These are phyloP conservation scores for Aspidiotus rigidus DNA, from an alignment of 2,888 invertebrate species.

Conservation along the genomic window DNA sequence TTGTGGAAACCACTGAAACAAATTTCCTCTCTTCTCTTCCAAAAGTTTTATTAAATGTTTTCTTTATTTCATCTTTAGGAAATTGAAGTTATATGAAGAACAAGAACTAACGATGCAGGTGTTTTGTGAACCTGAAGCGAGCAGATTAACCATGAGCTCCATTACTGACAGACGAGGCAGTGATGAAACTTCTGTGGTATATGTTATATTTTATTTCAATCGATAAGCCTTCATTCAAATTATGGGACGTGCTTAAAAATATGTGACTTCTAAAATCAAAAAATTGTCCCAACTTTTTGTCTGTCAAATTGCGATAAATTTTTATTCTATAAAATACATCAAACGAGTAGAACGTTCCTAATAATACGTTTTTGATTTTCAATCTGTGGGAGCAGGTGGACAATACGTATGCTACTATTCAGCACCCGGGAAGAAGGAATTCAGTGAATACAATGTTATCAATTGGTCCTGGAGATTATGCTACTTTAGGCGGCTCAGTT, in stretches of 20 bases:
- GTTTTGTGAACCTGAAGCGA: conserved; percentile 61
- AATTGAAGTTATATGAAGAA: conserved; percentile 79
- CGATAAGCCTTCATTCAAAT: no score
- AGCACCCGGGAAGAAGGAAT: conserved; percentile 52
- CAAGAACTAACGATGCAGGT: conserved; percentile 91
- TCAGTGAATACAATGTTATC: conserved; percentile 46
- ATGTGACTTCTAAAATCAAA: no score
- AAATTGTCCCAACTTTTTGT: neutral
- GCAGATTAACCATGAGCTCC: conserved; percentile 13
- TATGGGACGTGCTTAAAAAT: no score
- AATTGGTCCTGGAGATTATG: conserved; percentile 51
- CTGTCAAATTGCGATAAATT: neutral
- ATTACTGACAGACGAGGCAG: conserved; percentile 27
- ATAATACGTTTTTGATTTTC: no score
- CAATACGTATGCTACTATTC: conserved; percentile 72
- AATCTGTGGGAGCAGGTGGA: conserved; percentile 49
- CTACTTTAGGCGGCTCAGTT: conserved; percentile 51
- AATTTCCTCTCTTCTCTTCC: no score
- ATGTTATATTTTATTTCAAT: neutral
- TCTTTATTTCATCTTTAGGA: conserved; percentile 48
- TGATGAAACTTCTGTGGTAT: conserved; percentile 39
- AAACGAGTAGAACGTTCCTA: no score
- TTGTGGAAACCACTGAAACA: no score
- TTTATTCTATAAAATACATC: no score
- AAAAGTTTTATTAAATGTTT: neutral